These are phyloP conservation scores for Sycophila sp. DNA, from an alignment of 1,140 invertebrate species.

Conservation along the genomic window DNA sequence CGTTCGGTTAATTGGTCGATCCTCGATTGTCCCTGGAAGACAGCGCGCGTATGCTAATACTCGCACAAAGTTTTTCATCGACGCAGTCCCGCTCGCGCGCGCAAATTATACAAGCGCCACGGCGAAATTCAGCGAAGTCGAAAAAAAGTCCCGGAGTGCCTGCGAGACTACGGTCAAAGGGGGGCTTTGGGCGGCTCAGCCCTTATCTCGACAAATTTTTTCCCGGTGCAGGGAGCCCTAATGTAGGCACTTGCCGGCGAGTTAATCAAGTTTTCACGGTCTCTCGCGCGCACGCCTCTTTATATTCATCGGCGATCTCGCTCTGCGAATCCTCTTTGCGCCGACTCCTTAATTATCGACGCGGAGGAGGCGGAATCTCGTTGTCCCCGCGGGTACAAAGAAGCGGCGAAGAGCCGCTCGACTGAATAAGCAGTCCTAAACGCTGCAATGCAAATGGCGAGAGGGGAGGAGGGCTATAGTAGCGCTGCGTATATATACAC, in stretches of 20 bases:
- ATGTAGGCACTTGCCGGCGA: constrained; percentile 23
- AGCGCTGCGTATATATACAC: too few species aligned
- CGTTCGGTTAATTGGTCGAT: constrained; percentile 10
- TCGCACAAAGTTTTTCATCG: neutral
- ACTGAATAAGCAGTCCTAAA: constrained; percentile 33
- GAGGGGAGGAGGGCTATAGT: too few species aligned
- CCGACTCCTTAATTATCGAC: constrained; percentile 26
- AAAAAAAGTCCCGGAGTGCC: neutral
- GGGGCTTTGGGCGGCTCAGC: neutral
- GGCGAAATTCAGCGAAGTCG: neutral
- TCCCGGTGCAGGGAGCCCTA: neutral
- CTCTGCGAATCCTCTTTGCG: constrained; percentile 1
- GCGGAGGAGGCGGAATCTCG: constrained; percentile 27
- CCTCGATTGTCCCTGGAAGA: neutral
- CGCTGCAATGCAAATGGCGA: constrained; percentile 16
- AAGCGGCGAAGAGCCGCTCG: neutral
- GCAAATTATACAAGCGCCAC: constrained; percentile 1
- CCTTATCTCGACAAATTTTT: constrained; percentile 18
- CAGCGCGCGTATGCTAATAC: neutral
- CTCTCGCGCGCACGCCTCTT: constrained; percentile 13
- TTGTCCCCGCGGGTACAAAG: neutral
- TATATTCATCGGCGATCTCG: constrained; percentile 19
- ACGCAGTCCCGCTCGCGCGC: neutral
- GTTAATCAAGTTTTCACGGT: constrained; percentile 33
- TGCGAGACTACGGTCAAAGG: too few species aligned